A percentile compares a stretch with the other conserved stretches of the same genome.
phyloP scores from a whole-genome alignment of 1,140 invertebrate genomes.

The Hypothenemus hampei region DNA sequence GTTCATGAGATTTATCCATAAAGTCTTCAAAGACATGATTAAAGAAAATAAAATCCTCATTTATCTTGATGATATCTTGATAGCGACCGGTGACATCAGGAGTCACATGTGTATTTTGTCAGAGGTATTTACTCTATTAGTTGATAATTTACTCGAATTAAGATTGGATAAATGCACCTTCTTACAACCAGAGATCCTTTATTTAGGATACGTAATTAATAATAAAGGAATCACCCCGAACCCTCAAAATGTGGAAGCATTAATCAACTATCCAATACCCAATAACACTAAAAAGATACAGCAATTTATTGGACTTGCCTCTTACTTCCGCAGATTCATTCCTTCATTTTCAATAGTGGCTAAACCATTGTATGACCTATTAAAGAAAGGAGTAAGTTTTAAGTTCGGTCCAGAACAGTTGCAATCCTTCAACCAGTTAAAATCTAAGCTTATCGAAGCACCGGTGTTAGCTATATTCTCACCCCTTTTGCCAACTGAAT shows the following conservation, averaged over 20 bases:
- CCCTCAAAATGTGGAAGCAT: too few relatives aligned
- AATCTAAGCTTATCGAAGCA: neutral
- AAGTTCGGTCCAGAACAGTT: neutral
- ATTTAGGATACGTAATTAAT: too few relatives aligned
- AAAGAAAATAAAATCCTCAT: neutral
- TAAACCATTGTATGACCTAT: constrained; percentile 21
- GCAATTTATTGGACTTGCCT: constrained; percentile 24
- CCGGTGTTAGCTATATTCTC: constrained; percentile 21
- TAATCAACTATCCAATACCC: neutral
- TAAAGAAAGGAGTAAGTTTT: constrained; percentile 18
- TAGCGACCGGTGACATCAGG: too few relatives aligned
- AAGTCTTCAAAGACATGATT: constrained; percentile 1
- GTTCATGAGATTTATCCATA: neutral
- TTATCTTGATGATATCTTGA: constrained; percentile 25
- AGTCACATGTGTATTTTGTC: neutral
- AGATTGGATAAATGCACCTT: too few relatives aligned
- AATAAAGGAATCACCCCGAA: too few relatives aligned
- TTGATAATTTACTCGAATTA: too few relatives aligned
- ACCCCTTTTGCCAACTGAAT: constrained; percentile 5
- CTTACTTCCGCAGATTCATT: constrained; percentile 27
- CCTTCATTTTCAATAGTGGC: constrained; percentile 23
- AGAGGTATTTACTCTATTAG: too few relatives aligned
- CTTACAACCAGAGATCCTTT: too few relatives aligned
- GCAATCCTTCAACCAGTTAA: too few relatives aligned
- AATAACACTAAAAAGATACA: neutral